Evolutionary conservation across 1,140 invertebrate genomes (phyloP).

Genomic region (Magallana ariakensis): DNA sequence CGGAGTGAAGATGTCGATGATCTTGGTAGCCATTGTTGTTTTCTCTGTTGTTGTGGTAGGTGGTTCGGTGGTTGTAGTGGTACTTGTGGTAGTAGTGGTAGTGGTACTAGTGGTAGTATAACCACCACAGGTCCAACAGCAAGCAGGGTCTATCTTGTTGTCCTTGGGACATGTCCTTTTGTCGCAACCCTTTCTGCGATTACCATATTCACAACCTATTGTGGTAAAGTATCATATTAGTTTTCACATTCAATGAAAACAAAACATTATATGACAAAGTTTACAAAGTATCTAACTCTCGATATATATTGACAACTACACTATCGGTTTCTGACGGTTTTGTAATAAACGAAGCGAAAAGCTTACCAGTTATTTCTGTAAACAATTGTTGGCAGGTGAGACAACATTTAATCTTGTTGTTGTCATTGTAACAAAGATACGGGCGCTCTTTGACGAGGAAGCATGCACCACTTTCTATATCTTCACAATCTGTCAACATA

Average conservation of each 20-base stretch:
- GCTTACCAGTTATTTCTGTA: not conserved
- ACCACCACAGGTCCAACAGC: conserved; percentile 25
- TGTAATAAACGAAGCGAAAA: no score
- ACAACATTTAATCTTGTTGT: not conserved
- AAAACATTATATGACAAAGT: no score
- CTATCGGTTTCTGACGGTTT: no score
- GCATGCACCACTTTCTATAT: not conserved
- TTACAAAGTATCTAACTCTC: no score
- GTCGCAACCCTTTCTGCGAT: not conserved
- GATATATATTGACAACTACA: no score
- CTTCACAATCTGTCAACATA: not conserved
- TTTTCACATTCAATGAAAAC: no score
- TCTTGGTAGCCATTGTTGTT: not conserved
- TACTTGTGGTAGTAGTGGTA: not conserved
- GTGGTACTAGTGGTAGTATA: not conserved
- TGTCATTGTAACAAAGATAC: not conserved
- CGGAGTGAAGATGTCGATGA: not conserved
- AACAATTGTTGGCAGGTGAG: not conserved
- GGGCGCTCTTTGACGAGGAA: not conserved
- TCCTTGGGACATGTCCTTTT: not conserved
- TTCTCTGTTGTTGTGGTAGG: not conserved
- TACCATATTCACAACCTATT: not conserved
- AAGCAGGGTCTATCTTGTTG: not conserved
- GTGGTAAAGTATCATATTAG: no score
- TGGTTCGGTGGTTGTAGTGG: not conserved